Evolutionary conservation across 1,140 invertebrate species (phyloP).

Genomic region (Agraylea sexmaculata): DNA sequence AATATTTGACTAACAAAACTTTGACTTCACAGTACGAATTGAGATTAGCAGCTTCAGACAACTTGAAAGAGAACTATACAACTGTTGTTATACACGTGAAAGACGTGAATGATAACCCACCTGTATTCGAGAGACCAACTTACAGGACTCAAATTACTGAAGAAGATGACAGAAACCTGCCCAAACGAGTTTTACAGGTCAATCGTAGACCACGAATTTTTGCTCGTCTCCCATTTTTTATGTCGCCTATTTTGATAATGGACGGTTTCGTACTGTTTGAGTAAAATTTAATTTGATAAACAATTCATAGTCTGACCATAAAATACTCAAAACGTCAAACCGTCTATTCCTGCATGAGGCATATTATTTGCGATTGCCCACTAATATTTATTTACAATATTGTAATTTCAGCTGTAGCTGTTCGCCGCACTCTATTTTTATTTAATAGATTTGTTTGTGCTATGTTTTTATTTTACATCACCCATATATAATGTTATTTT

Average conservation of each 20-base stretch:
- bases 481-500: too few species aligned
- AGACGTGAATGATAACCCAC: conserved; percentile 82
- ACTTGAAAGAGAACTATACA: conserved; percentile 91
- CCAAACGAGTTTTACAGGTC: conserved; percentile 88
- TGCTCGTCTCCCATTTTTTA: background rate
- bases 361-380: too few species aligned
- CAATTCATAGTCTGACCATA: too few species aligned
- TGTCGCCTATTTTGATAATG: background rate
- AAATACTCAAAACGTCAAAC: too few species aligned
- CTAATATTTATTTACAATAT: too few species aligned
- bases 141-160: conserved; percentile 92
- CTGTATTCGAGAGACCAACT: conserved; percentile 76
- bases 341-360: too few species aligned
- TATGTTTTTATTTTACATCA: too few species aligned
- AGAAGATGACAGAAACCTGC: conserved; percentile 87
- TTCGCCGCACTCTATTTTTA: too few species aligned
- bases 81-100: conserved; percentile 92
- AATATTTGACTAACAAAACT: too few species aligned
- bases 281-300: background rate
- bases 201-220: conserved; percentile 19
- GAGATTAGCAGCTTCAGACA: conserved; percentile 84
- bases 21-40: conserved; percentile 67
- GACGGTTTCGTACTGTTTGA: background rate
- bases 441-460: too few species aligned
- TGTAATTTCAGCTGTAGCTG: too few species aligned